Evolutionary conservation across 2,888 invertebrate species (phyloP), one percentile per base, ranked within the genome.

Genomic region (Hypolimnas misippus): DNA sequence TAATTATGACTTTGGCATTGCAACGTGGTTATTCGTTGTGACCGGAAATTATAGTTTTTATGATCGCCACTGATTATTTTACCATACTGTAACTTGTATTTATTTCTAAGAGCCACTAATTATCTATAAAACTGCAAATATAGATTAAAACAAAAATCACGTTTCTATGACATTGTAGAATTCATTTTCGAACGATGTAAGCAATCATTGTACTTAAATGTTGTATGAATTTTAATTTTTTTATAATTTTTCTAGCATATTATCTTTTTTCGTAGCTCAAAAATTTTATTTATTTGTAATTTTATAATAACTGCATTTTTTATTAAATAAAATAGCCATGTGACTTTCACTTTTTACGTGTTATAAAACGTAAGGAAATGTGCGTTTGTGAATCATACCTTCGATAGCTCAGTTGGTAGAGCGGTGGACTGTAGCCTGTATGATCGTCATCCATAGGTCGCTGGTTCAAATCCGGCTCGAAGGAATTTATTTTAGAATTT

Each of bases 391-490:
- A 10, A 44, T 44, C 33, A 59, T 14, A 42, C 91, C 91, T 92
- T 91, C 91, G 91, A 92, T 92, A 92, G 92, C 92, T 92, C 92
- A 92, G 91, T 90, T 92, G 92, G 92, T 91, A 92, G 92, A 92
- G 90, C 91, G 91, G 92, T 90, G 89, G 89, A 91, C 91, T 91
- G 89, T 90, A 89, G 89, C 61, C 76, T 85, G 69, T 63, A 16
- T 1, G 55, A 73, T 73, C 81, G 90, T 69, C 62, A 93, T 93
- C 93, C 93, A 93, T 93, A 93, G 93, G 93, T 93, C 93, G 90
- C 93, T 93, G 93, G 93, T 93, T 93, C 93, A 93, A 93, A 93
- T 93, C 92, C 92, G 92, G 93, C 89, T 93, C 93, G 68, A 69
- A 68, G 68, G 66, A 64, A 58, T 57, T 33, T 33, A 17, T 62